Percentiles rank a stretch among this genome's conserved stretches.
These are phyloP conservation scores for Drosophila malerkotliana DNA, from an alignment of 1,140 invertebrate genomes.

Conservation along the genomic window DNA sequence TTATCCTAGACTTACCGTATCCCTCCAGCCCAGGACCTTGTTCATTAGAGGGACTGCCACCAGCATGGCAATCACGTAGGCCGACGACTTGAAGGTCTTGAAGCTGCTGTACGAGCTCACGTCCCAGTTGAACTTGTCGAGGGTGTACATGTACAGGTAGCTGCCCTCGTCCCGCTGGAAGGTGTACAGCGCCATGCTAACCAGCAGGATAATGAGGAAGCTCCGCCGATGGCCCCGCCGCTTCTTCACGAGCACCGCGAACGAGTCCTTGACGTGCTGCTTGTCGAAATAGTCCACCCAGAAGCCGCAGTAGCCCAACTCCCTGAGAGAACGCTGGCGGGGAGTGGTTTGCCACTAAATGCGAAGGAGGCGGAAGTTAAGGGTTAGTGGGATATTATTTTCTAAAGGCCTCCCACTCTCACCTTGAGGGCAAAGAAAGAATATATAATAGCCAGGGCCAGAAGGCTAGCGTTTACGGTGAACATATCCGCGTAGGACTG, in stretches of 20 bases:
- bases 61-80: constrained; percentile 88
- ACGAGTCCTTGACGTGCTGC: constrained; percentile 87
- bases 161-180: constrained; percentile 91
- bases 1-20: constrained; percentile 85
- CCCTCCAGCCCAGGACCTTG: constrained; percentile 87
- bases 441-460: constrained; percentile 87
- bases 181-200: constrained; percentile 90
- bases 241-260: constrained; percentile 86
- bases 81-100: constrained; percentile 88
- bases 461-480: constrained; percentile 86
- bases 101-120: constrained; percentile 87
- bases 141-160: constrained; percentile 88
- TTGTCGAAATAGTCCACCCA: constrained; percentile 89
- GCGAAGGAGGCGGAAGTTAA: not conserved
- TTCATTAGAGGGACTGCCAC: constrained; percentile 89
- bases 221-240: constrained; percentile 85
- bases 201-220: constrained; percentile 87
- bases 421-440: constrained; percentile 84
- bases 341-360: constrained; percentile 87
- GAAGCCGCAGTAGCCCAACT: constrained; percentile 86
- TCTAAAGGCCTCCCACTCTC: constrained; percentile 37
- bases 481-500: constrained; percentile 89
- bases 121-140: constrained; percentile 88
- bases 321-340: constrained; percentile 86
- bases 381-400: no score